Evolutionary conservation across 1,140 invertebrate species (phyloP).

Genomic region (Heliconius eleuchia): DNA sequence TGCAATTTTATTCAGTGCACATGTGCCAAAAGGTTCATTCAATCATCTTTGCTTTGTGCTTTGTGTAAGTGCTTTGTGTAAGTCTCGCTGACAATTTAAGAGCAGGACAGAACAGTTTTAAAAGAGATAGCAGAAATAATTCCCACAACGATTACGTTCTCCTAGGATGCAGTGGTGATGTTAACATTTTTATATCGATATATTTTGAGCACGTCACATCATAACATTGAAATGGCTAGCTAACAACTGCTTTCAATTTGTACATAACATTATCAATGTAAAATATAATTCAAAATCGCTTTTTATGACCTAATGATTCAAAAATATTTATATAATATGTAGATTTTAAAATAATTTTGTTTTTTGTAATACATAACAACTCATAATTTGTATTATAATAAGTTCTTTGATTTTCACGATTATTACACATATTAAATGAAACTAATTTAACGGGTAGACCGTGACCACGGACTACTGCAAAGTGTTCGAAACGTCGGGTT

Average conservation of each 20-base stretch:
- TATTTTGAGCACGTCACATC: not conserved
- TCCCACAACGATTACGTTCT: conserved; percentile 79
- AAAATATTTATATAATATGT: too few species aligned
- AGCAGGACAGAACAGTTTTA: conserved; percentile 57
- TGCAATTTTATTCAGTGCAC: conserved; percentile 19
- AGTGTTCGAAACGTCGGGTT: too few species aligned
- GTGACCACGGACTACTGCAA: too few species aligned
- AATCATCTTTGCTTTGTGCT: conserved; percentile 40
- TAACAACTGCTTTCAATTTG: not conserved
- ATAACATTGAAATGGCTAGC: not conserved
- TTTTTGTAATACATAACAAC: too few species aligned
- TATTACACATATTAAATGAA: too few species aligned
- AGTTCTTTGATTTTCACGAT: too few species aligned
- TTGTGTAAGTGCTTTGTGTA: conserved; percentile 39
- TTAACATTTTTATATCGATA: conserved; percentile 18
- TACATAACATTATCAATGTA: not conserved
- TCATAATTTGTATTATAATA: too few species aligned
- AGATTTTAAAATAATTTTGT: too few species aligned
- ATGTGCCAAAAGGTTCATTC: conserved; percentile 39
- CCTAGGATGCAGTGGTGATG: conserved; percentile 59
- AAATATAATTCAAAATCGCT: too few species aligned
- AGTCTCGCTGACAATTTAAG: conserved; percentile 63
- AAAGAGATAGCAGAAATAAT: conserved; percentile 63
- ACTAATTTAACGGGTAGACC: too few species aligned
- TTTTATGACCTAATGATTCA: too few species aligned